phyloP scores from a whole-genome alignment of 2,797 vertebrate species.

The Tenualosa ilisha region DNA sequence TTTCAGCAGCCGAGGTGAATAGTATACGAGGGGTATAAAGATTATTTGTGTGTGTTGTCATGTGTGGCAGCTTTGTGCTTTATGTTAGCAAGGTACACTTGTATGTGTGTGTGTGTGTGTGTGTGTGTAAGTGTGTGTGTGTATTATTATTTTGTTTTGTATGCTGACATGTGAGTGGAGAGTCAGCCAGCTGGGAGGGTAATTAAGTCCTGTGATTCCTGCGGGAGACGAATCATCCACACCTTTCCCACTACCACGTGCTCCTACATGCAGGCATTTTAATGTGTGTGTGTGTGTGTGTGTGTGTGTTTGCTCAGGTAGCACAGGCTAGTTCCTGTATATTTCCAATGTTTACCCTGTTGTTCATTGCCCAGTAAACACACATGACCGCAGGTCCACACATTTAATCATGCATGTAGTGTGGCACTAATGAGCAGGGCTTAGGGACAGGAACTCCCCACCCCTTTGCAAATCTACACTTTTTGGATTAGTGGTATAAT shows the following conservation, averaged over 20 bases:
- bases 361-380: background rate
- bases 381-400: background rate
- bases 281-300: background rate
- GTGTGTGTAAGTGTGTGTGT: background rate
- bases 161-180: conserved; percentile 42
- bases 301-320: background rate
- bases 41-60: conserved; percentile 12
- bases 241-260: conserved; percentile 41
- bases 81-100: conserved; percentile 15
- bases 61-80: conserved; percentile 1
- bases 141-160: conserved; percentile 6
- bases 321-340: background rate
- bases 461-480: too few relatives aligned
- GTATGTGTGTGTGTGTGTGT: conserved; percentile 14
- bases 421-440: too few relatives aligned
- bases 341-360: background rate
- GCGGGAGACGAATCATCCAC: conserved; percentile 46
- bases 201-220: conserved; percentile 58
- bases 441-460: too few relatives aligned
- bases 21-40: conserved; percentile 10
- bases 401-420: background rate
- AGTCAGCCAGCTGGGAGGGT: conserved; percentile 59
- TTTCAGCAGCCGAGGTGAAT: background rate
- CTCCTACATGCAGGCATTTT: background rate
- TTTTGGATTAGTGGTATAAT: too few relatives aligned